Base-by-base conservation (phyloP, 2,888 invertebrate species). In the Drosophila atroscutellata region DNA sequence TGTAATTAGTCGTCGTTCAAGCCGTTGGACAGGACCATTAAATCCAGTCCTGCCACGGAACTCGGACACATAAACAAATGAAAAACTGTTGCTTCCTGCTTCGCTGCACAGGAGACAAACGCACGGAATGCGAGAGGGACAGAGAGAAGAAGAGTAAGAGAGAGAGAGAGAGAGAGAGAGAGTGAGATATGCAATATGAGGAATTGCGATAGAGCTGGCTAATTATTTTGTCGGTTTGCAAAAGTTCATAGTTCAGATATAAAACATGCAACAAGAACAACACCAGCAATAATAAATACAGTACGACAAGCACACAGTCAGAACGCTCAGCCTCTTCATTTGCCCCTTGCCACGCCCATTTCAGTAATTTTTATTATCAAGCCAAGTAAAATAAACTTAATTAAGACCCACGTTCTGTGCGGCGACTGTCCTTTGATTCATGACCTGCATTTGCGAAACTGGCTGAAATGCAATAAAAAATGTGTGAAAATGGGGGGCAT, bases 61-160 rank as follows among this genome's bases (percentile, higher is more conserved):
- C 78, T 75, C 65, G 56, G 58, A 60, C 75, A 67, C 67, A 81
- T 75, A 83, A 86, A 75, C 77, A 79, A 73, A 80, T 77, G 68
- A 83, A 82, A 89, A 89, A 90, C 88, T 89, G 91, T 90, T 89
- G 89, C 90, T 90, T 86, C 86, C 90, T n/a, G 87, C 62, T 75
- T 75, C 49, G 57, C 64, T 63, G 69, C 51, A 55, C 52, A 49
- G 15, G 42, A 52, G 67, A 49, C 59, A 49, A 56, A 37, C 47
- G 36, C 39, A 49, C 51, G 61, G 30, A 52, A 45, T 45, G 24
- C 20, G 20, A 24, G 15, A 8, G 45, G 13, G 20, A 9, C 15
- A 37, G 34, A 59, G 42, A 32, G 4, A 36, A 51, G 49, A 37
- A 56, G 49, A 37, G 45, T 15, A 11, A 9, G 20, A 47, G 34